Evolutionary conservation across 2,888 invertebrate genomes (phyloP), one percentile per base, ranked within the genome.

Genomic region (Tenthredo distinguenda): DNA sequence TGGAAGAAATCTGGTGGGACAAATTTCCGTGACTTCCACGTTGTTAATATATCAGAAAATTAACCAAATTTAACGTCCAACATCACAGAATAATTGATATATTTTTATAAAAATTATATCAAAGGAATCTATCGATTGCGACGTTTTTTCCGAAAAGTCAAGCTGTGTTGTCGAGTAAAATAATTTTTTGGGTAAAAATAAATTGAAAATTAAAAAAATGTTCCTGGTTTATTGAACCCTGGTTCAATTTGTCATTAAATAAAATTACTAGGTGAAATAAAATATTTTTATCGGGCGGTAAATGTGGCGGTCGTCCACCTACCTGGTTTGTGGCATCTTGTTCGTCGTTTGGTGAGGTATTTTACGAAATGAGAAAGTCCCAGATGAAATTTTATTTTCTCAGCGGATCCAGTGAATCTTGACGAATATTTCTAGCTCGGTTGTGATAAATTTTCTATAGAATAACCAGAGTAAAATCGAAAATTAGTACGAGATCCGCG

Each of bases 261-360:
- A n/a, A 83, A 83, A 83, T 68, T 47, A 83, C 62, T 40, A 40
- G 47, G 9, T 2, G 0, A 71, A n/a, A 68, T 50, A 83, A 83
- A 83, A 68, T 65, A 50, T 43, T 10, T 68, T n/a, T 43, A 40
- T 43, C 15, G 9, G 58, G 71, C 68, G 85, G 55, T 74, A 88
- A 90, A 90, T 87, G 87, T 86, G 87, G 86, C 85, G 71, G 87
- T 82, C 79, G 86, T 86, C 55, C 84, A 88, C 93, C 92, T 88
- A 93, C 93, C 93, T 93, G 81, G 91, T 91, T 88, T 92, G 92
- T 89, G 93, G 93, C 93, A 93, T 93, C 90, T 90, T 91, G 92
- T 86, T 86, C 79, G 81, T 81, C 58, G 85, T 87, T 90, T 89
- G 90, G 88, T 89, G 90, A 90, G 89, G 90, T 89, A 90, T 91